These are phyloP conservation scores for Caradrina clavipalpis DNA, from an alignment of 2,888 invertebrate genomes.

Conservation along the genomic window DNA sequence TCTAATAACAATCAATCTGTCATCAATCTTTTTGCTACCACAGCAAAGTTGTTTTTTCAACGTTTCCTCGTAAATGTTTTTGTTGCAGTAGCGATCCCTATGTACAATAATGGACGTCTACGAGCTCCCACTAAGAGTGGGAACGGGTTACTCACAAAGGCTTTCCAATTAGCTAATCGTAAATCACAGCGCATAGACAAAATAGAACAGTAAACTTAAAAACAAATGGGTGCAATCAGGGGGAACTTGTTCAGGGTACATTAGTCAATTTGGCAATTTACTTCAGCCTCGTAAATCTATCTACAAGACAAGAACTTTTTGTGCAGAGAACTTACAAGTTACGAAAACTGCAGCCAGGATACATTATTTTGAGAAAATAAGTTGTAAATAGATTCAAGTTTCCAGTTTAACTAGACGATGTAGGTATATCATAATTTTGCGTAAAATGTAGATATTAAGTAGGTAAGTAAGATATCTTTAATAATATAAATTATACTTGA, in stretches of 20 bases:
- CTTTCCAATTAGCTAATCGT: conserved; percentile 36
- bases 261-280: conserved; percentile 63
- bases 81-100: background rate
- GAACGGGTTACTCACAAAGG: conserved; percentile 16
- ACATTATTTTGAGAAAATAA: conserved; percentile 23
- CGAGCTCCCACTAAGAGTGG: background rate
- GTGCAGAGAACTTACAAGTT: conserved; percentile 38
- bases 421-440: conserved; percentile 1
- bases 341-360: conserved; percentile 36
- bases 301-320: conserved; percentile 58
- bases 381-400: conserved; percentile 23
- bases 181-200: conserved; percentile 46
- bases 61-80: background rate
- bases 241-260: conserved; percentile 43
- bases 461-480: background rate
- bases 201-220: conserved; percentile 42
- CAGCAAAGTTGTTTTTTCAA: background rate
- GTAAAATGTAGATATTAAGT: background rate
- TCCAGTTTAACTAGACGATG: background rate
- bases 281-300: conserved; percentile 59
- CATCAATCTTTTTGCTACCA: background rate
- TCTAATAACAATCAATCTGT: background rate
- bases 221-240: conserved; percentile 57
- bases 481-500: conserved; percentile 23
- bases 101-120: background rate